Evolutionary conservation across 2,113 vertebrate genomes (phyloP).

Genomic region (Gnathonemus longibarbis): DNA sequence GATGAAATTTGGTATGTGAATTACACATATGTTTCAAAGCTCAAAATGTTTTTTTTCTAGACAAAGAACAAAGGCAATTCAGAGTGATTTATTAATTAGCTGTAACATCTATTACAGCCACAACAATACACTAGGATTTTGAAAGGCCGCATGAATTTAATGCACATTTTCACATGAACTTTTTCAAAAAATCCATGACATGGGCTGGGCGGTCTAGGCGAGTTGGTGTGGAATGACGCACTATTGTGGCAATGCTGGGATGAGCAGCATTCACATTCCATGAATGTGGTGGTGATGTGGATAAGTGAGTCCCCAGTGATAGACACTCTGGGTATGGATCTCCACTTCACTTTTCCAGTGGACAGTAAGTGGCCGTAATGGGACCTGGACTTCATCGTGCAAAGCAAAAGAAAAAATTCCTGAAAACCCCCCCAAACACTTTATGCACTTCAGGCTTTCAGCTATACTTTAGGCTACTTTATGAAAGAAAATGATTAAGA

Average conservation of each 20-base stretch:
- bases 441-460: background rate
- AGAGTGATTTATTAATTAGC: too few species aligned
- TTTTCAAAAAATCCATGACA: background rate
- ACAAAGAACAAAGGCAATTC: background rate
- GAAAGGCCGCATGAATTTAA: background rate
- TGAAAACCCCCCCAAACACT: background rate
- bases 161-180: background rate
- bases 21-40: background rate
- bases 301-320: background rate
- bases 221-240: background rate
- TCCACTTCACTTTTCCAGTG: background rate
- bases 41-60: background rate
- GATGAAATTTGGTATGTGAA: background rate
- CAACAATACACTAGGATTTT: background rate
- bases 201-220: background rate
- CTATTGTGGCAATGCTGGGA: background rate
- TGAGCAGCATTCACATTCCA: background rate
- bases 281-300: background rate
- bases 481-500: background rate
- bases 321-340: background rate
- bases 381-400: too few species aligned
- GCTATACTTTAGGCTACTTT: background rate
- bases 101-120: background rate
- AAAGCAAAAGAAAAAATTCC: too few species aligned
- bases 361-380: too few species aligned